phyloP scores from a whole-genome alignment of 2,888 invertebrate genomes.

The Pollenia labialis region DNA sequence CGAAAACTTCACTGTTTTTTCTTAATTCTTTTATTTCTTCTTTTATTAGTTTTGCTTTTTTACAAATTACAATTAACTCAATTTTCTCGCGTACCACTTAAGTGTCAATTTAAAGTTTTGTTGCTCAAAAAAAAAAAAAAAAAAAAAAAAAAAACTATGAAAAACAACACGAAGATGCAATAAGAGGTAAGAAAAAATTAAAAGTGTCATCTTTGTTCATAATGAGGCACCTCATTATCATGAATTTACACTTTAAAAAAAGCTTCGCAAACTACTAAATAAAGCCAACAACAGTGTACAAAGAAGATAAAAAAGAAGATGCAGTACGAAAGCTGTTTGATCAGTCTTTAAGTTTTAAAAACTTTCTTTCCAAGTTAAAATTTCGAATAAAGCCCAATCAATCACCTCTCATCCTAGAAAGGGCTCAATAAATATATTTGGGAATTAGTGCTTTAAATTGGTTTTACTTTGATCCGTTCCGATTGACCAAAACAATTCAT shows the following conservation, averaged over 20 bases:
- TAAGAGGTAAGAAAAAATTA: slow-evolving; percentile 2
- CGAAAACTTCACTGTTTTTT: slow-evolving; percentile 5
- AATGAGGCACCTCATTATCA: slow-evolving; percentile 66
- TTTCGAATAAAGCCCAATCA: too few relatives aligned
- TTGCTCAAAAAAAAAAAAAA: slow-evolving; percentile 9
- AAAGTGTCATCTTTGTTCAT: slow-evolving; percentile 62
- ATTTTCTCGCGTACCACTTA: slow-evolving; percentile 57
- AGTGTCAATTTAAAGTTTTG: slow-evolving; percentile 58
- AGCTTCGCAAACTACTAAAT: slow-evolving; percentile 30
- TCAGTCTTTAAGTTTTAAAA: not conserved
- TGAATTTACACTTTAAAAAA: slow-evolving; percentile 46
- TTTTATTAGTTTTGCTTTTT: slow-evolving; percentile 26
- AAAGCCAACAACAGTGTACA: slow-evolving; percentile 9
- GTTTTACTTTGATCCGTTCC: too few relatives aligned
- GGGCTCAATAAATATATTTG: too few relatives aligned
- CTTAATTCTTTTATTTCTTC: not conserved
- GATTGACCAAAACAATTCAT: too few relatives aligned
- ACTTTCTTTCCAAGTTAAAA: too few relatives aligned
- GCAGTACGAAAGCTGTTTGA: too few relatives aligned
- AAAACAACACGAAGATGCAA: not conserved
- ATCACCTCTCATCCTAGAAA: too few relatives aligned
- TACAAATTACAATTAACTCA: slow-evolving; percentile 59
- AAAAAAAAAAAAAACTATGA: not conserved
- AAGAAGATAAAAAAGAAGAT: too few relatives aligned
- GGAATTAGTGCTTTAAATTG: too few relatives aligned